Evolutionary conservation across 2,888 invertebrate genomes (phyloP).

Genomic region (Agrotis ipsilon): DNA sequence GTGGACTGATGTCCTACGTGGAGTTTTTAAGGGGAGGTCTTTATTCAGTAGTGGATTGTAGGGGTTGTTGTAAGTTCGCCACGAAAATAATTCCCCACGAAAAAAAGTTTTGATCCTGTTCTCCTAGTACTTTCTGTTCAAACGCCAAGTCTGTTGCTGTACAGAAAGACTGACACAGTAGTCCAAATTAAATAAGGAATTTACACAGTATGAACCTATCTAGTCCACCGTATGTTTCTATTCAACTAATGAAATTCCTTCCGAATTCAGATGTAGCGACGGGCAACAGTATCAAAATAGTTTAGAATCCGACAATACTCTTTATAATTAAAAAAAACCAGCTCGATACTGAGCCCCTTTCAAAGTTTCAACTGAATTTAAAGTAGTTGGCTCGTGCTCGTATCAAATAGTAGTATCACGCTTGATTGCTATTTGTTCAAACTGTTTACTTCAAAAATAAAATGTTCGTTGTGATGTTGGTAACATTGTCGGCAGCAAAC

Average conservation of each 20-base stretch:
- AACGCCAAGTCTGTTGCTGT: too few relatives aligned
- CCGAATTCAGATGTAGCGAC: not conserved
- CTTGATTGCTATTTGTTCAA: constrained; percentile 40
- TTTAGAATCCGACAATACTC: not conserved
- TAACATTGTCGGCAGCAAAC: constrained; percentile 20
- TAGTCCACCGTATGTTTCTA: not conserved
- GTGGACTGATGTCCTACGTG: too few relatives aligned
- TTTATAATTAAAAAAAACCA: not conserved
- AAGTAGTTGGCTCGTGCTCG: constrained; percentile 21
- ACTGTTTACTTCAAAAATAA: constrained; percentile 28
- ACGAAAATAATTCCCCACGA: too few relatives aligned
- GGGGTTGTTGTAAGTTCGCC: too few relatives aligned
- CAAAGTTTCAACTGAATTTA: not conserved
- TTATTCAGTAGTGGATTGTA: too few relatives aligned
- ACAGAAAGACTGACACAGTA: too few relatives aligned
- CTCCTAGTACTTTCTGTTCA: too few relatives aligned
- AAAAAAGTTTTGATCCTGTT: too few relatives aligned
- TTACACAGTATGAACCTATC: not conserved
- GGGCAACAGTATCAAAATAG: too few relatives aligned
- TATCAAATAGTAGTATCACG: constrained; percentile 19
- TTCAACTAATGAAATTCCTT: too few relatives aligned
- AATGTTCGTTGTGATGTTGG: constrained; percentile 5
- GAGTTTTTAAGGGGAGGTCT: too few relatives aligned
- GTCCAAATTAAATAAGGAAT: not conserved
- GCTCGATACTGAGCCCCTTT: not conserved